phyloP scores from a whole-genome alignment of 2,113 vertebrate species.

The Trematomus loennbergii region DNA sequence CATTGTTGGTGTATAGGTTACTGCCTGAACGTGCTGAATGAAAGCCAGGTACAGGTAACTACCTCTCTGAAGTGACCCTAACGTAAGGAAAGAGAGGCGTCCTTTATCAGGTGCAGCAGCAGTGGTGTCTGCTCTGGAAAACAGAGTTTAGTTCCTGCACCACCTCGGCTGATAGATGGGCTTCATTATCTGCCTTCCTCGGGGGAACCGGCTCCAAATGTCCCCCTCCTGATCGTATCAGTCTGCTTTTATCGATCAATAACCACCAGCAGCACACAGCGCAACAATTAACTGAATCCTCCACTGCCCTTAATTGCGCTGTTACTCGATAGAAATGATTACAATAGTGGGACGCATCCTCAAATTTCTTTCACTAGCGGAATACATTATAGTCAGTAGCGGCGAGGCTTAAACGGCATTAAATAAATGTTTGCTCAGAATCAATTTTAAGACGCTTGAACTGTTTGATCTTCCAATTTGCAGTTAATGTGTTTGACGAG shows the following conservation, averaged over 20 bases:
- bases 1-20: too few relatives aligned
- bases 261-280: conserved; percentile 47
- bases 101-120: conserved; percentile 10
- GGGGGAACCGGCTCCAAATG: conserved; percentile 42
- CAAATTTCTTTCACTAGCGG: conserved; percentile 30
- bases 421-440: conserved; percentile 52
- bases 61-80: neutral
- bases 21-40: too few relatives aligned
- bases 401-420: conserved; percentile 35
- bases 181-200: conserved; percentile 74
- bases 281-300: conserved; percentile 56
- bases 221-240: conserved; percentile 62
- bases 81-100: neutral
- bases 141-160: conserved; percentile 49
- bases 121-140: conserved; percentile 17
- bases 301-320: conserved; percentile 44
- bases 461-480: conserved; percentile 58
- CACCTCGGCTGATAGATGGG: conserved; percentile 73
- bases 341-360: conserved; percentile 28
- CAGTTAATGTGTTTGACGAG: conserved; percentile 71
- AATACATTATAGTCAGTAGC: neutral
- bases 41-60: too few relatives aligned
- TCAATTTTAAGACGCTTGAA: conserved; percentile 39
- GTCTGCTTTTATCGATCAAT: conserved; percentile 67
- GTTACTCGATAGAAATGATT: conserved; percentile 36